phyloP scores from a whole-genome alignment of 2,888 invertebrate genomes.

The Ophonus ardosiacus region DNA sequence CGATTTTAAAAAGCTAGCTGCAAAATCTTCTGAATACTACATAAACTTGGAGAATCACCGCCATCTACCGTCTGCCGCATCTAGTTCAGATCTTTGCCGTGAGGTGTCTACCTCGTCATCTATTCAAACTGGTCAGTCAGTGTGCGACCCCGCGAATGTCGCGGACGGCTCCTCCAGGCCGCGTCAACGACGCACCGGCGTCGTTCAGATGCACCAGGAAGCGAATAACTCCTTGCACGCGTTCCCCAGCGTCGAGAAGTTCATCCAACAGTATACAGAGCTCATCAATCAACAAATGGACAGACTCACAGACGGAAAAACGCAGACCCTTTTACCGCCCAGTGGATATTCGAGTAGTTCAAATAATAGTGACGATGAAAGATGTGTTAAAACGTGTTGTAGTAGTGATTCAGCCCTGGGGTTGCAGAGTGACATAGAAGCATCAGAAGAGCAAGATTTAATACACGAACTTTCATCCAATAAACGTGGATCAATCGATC shows the following conservation, averaged over 20 bases:
- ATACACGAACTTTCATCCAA: slow-evolving; percentile 60
- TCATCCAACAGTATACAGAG: slow-evolving; percentile 60
- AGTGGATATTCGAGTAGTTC: slow-evolving; percentile 74
- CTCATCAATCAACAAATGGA: slow-evolving; percentile 64
- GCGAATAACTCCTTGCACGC: background rate
- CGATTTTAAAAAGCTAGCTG: background rate
- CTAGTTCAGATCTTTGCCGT: background rate
- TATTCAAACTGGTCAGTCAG: slow-evolving; percentile 34
- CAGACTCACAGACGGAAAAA: slow-evolving; percentile 28
- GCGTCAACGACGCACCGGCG: slow-evolving; percentile 72
- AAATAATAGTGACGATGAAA: slow-evolving; percentile 73
- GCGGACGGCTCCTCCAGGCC: slow-evolving; percentile 63
- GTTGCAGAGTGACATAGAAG: slow-evolving; percentile 76
- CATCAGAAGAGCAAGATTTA: slow-evolving; percentile 47
- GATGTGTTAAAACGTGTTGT: slow-evolving; percentile 75
- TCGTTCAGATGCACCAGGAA: slow-evolving; percentile 69
- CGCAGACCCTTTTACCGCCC: slow-evolving; percentile 69
- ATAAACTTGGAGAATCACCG: slow-evolving; percentile 66
- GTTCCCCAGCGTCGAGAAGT: slow-evolving; percentile 64
- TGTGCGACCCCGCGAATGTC: slow-evolving; percentile 21
- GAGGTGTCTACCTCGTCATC: background rate
- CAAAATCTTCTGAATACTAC: slow-evolving; percentile 68
- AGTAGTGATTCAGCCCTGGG: slow-evolving; percentile 78
- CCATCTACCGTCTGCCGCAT: background rate
- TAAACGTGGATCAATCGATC: slow-evolving; percentile 73